Conservation (phyloP, 2,113 vertebrate genomes). For the Fukomys damarensis region DNA sequence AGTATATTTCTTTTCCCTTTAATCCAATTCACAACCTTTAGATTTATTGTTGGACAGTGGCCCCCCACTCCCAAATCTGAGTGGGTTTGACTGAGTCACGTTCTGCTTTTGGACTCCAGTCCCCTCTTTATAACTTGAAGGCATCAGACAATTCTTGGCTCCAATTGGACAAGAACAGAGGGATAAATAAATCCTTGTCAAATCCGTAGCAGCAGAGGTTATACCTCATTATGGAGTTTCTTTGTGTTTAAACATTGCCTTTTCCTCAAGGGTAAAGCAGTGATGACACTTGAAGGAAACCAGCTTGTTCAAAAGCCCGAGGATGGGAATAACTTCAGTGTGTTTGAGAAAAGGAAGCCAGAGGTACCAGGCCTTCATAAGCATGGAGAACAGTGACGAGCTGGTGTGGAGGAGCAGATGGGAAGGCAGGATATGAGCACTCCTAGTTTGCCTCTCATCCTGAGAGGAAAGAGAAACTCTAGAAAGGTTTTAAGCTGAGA, state of each 20-base stretch:
- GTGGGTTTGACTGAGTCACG: neutral
- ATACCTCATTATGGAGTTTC: neutral
- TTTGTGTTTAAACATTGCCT: neutral
- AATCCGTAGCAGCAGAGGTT: neutral
- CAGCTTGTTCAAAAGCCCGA: neutral
- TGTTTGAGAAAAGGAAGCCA: neutral
- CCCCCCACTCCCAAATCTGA: neutral
- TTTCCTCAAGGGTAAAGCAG: neutral
- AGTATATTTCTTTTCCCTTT: neutral
- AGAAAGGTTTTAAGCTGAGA: neutral
- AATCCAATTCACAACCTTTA: neutral
- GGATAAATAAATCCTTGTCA: neutral
- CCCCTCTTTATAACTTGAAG: neutral
- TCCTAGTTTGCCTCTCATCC: neutral
- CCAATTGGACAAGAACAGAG: neutral
- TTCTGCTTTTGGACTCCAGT: neutral
- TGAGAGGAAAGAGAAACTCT: neutral
- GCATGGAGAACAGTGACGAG: neutral
- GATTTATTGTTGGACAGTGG: neutral
- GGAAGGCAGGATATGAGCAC: neutral
- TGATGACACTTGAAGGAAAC: neutral
- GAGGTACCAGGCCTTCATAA: neutral
- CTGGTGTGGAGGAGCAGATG: accelerated
- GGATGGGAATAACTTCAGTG: neutral
- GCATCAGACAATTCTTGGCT: neutral